A percentile compares a stretch with the other conserved stretches of the same genome.
phyloP scores from a whole-genome alignment of 2,888 invertebrate species.

The Lasioglossum morio region DNA sequence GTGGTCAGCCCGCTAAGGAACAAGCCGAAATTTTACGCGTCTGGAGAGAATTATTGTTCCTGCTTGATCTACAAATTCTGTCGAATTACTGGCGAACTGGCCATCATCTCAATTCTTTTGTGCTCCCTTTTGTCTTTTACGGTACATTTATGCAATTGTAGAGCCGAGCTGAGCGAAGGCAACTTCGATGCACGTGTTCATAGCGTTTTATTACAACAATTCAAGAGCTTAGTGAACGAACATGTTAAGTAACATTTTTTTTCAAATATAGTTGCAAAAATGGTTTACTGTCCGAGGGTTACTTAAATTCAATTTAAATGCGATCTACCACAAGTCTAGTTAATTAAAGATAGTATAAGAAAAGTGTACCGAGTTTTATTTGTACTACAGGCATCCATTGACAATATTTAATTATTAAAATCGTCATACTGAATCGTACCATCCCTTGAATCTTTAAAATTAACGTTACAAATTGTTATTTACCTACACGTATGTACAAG shows the following conservation, averaged over 20 bases:
- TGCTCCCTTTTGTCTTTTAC: neutral
- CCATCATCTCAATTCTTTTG: neutral
- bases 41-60: conserved; percentile 14
- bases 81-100: neutral
- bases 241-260: too few species aligned
- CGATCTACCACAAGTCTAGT: neutral
- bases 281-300: neutral
- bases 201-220: neutral
- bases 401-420: neutral
- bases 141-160: neutral
- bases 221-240: too few species aligned
- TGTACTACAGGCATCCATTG: neutral
- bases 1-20: conserved; percentile 6
- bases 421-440: neutral
- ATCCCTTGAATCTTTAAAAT: neutral
- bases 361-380: neutral
- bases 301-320: neutral
- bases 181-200: neutral
- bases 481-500: neutral
- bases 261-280: too few species aligned
- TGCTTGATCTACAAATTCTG: conserved; percentile 7
- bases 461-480: neutral
- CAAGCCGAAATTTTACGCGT: conserved; percentile 11
- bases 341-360: neutral
- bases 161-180: neutral